A percentile compares a stretch with the other conserved stretches of the same genome.
Evolutionary conservation across 2,797 vertebrate species (phyloP).

Genomic region (Acridotheres tristis): DNA sequence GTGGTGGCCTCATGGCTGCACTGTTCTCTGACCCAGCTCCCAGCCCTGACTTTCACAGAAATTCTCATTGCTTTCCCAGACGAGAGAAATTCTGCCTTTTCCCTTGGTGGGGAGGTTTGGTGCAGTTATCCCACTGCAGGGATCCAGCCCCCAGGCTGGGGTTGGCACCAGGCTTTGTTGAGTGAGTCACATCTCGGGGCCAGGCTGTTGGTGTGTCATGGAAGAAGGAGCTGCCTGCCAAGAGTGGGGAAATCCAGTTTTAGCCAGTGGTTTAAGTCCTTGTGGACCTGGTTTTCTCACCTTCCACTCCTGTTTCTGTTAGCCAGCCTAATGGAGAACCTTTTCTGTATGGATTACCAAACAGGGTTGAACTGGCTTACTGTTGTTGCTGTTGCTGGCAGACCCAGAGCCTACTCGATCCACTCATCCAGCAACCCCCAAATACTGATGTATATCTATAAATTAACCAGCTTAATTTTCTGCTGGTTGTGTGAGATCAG

Average conservation of each 20-base stretch:
- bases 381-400: neutral
- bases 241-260: neutral
- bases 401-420: rapidly evolving
- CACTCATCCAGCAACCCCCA: neutral
- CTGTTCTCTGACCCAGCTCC: neutral
- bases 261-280: neutral
- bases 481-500: neutral
- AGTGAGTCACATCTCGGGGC: rapidly evolving
- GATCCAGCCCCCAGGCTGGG: neutral
- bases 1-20: neutral
- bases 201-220: neutral
- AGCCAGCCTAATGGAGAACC: neutral
- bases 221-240: neutral
- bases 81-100: neutral
- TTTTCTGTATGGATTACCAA: neutral
- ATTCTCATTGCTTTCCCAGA: neutral
- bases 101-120: neutral
- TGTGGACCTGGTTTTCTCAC: neutral
- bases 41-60: neutral
- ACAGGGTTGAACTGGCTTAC: neutral
- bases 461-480: neutral
- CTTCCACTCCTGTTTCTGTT: neutral
- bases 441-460: neutral
- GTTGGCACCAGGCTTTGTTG: neutral
- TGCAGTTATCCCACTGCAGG: neutral